These are phyloP conservation scores for Montipora cactus DNA, from an alignment of 64 coral and sea anemone species.

Conservation along the genomic window DNA sequence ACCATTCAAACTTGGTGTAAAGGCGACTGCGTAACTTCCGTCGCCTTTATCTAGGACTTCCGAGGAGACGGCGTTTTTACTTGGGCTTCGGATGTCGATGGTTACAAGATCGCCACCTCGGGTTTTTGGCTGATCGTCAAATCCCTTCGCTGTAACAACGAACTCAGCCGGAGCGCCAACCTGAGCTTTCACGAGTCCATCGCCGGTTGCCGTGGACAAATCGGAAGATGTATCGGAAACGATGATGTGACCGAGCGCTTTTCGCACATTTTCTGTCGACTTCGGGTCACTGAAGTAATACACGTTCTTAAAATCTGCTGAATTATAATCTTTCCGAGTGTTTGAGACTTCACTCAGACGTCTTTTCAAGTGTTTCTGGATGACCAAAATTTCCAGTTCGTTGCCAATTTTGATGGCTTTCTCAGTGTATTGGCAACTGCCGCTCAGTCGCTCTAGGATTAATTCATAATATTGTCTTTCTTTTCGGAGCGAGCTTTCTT, in stretches of 20 bases:
- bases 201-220: conserved; percentile 78
- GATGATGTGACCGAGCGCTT: conserved; percentile 70
- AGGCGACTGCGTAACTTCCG: conserved; percentile 80
- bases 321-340: conserved; percentile 59
- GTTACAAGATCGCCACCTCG: conserved; percentile 76
- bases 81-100: conserved; percentile 71
- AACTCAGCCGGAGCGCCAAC: conserved; percentile 71
- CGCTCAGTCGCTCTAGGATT: conserved; percentile 69
- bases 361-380: conserved; percentile 93
- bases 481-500: conserved; percentile 75
- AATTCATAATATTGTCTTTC: conserved; percentile 82
- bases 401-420: conserved; percentile 92
- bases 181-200: conserved; percentile 82
- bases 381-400: conserved; percentile 88
- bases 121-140: conserved; percentile 64
- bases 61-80: conserved; percentile 8
- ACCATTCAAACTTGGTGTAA: conserved; percentile 70
- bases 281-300: conserved; percentile 74
- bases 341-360: conserved; percentile 75
- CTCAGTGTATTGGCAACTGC: conserved; percentile 87
- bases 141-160: conserved; percentile 71
- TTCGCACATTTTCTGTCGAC: conserved; percentile 48
- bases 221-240: conserved; percentile 82
- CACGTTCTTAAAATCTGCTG: conserved; percentile 54
- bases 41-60: conserved; percentile 73